Conservation (phyloP, 2,888 invertebrate species). For the Rotaria socialis region DNA sequence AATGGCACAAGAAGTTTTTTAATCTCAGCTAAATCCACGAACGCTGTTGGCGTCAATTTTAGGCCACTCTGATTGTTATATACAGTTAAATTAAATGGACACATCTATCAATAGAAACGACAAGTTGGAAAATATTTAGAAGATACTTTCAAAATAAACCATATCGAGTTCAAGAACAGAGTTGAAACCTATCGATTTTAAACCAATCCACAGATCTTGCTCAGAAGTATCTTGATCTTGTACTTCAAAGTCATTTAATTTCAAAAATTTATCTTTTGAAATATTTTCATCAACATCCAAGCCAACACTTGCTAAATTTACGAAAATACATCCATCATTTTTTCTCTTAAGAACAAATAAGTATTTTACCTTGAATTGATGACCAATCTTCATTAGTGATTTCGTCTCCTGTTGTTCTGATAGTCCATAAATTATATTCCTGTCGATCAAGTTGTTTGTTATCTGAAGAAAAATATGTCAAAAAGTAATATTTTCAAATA, state of each 20-base stretch:
- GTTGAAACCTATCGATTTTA: background rate
- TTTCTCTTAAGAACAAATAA: no score
- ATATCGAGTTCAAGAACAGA: background rate
- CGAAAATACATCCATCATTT: no score
- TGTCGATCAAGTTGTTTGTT: constrained; percentile 31
- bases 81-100: background rate
- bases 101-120: background rate
- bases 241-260: background rate
- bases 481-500: background rate
- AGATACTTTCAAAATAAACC: background rate
- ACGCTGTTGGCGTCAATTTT: background rate
- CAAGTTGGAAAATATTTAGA: no score
- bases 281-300: background rate
- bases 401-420: background rate
- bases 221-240: background rate
- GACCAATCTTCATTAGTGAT: background rate
- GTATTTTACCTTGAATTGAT: background rate
- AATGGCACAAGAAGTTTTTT: background rate
- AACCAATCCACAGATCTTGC: background rate
- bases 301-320: background rate
- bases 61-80: background rate
- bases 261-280: constrained; percentile 11
- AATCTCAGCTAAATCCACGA: background rate
- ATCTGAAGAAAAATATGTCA: background rate
- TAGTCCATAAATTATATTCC: constrained; percentile 25